phyloP scores from a whole-genome alignment of 2,888 invertebrate genomes.

The Cataglyphis altisquamis region DNA sequence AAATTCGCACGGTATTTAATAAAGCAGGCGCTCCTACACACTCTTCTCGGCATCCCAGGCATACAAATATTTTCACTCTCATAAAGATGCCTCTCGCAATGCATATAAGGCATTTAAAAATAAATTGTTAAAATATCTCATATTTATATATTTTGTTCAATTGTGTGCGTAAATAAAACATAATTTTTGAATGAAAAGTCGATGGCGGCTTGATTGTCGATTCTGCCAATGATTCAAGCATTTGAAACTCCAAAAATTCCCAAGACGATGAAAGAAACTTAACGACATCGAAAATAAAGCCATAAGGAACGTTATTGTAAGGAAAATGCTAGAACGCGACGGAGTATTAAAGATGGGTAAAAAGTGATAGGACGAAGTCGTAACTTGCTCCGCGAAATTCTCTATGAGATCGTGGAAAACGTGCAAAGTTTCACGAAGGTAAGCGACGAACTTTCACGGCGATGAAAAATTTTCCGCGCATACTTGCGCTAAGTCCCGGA shows the following conservation, averaged over 20 bases:
- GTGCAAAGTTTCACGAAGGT: slow-evolving; percentile 52
- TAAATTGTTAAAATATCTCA: neutral
- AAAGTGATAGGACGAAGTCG: slow-evolving; percentile 46
- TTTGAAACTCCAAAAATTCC: neutral
- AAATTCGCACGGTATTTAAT: slow-evolving; percentile 41
- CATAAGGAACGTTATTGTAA: slow-evolving; percentile 11
- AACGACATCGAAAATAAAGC: slow-evolving; percentile 13
- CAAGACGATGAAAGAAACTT: neutral
- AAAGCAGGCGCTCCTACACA: neutral
- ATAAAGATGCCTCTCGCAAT: neutral
- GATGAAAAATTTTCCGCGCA: slow-evolving; percentile 57
- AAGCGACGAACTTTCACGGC: slow-evolving; percentile 48
- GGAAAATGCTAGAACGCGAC: slow-evolving; percentile 27
- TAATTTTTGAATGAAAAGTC: neutral
- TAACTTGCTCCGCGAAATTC: slow-evolving; percentile 46
- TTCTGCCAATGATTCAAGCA: neutral
- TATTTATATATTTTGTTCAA: neutral
- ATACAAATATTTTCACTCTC: neutral
- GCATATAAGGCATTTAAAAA: neutral
- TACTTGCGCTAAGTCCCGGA: slow-evolving; percentile 52
- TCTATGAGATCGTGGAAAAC: slow-evolving; percentile 39
- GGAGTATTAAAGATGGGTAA: slow-evolving; percentile 40
- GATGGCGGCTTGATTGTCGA: neutral
- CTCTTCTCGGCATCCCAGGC: neutral
- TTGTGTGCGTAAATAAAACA: neutral